These are phyloP conservation scores for Orchesellides sinensis DNA, from an alignment of 2,888 invertebrate species.

Conservation along the genomic window DNA sequence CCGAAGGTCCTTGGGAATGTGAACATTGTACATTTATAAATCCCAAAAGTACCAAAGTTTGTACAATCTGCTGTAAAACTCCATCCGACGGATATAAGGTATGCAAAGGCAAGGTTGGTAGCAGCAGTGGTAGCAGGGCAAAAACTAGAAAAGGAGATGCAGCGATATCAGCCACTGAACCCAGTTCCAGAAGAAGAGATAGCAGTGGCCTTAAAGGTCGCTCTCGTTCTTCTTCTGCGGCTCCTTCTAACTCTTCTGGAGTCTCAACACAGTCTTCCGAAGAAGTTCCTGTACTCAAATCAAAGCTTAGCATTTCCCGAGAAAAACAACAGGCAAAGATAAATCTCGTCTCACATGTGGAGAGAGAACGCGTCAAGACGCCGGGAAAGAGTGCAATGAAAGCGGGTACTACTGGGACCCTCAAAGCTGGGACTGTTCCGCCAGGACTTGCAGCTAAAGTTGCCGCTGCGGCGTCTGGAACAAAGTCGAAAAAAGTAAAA, in stretches of 20 bases:
- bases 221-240: not conserved
- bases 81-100: slow-evolving; percentile 51
- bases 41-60: slow-evolving; percentile 86
- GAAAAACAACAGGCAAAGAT: slow-evolving; percentile 67
- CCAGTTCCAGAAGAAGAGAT: not conserved
- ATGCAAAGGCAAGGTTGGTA: slow-evolving; percentile 5
- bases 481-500: slow-evolving; percentile 36
- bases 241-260: not conserved
- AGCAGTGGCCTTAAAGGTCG: slow-evolving; percentile 19
- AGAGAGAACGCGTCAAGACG: slow-evolving; percentile 54
- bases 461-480: slow-evolving; percentile 5
- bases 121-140: no score
- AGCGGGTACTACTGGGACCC: slow-evolving; percentile 46
- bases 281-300: slow-evolving; percentile 70
- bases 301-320: slow-evolving; percentile 72
- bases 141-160: slow-evolving; percentile 29
- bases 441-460: slow-evolving; percentile 27
- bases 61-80: slow-evolving; percentile 92
- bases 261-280: slow-evolving; percentile 29
- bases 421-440: slow-evolving; percentile 47
- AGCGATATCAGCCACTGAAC: not conserved
- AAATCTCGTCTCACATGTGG: slow-evolving; percentile 60
- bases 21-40: slow-evolving; percentile 95
- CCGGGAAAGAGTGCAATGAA: slow-evolving; percentile 35
- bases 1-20: slow-evolving; percentile 84